Percentiles rank a stretch among this genome's conserved stretches.
phyloP scores from a whole-genome alignment of 2,888 invertebrate genomes.

The Tethea ocularis region DNA sequence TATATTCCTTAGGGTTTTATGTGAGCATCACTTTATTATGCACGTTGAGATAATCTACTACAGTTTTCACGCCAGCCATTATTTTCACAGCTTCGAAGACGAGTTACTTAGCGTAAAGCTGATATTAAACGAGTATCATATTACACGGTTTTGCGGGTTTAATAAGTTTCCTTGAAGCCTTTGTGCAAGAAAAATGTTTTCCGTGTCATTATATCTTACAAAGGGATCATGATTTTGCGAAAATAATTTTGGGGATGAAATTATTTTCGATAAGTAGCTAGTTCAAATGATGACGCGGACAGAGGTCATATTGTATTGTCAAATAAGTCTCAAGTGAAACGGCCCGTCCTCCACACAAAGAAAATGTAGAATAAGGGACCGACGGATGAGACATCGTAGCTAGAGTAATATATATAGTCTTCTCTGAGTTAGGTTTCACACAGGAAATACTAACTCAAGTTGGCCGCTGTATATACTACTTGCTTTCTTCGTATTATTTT shows the following conservation, averaged over 20 bases:
- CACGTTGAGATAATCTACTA: neutral
- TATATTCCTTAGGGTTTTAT: constrained; percentile 16
- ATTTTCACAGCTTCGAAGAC: constrained; percentile 1
- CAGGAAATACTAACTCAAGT: constrained; percentile 3
- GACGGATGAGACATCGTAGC: neutral
- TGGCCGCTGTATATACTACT: neutral
- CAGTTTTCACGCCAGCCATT: neutral
- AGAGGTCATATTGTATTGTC: neutral
- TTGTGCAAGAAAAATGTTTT: constrained; percentile 1
- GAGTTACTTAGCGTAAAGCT: constrained; percentile 4
- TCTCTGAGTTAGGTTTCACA: neutral
- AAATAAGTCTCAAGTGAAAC: neutral
- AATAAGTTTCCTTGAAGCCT: constrained; percentile 9
- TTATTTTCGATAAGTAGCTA: neutral
- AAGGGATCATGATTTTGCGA: neutral
- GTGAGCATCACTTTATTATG: constrained; percentile 11
- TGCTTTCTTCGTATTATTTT: neutral
- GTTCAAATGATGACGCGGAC: neutral
- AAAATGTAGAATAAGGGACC: neutral
- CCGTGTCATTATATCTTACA: neutral
- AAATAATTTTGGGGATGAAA: neutral
- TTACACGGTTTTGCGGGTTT: constrained; percentile 5
- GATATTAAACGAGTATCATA: constrained; percentile 4
- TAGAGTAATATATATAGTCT: neutral
- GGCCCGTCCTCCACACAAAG: neutral